Evolutionary conservation across 1,140 invertebrate species (phyloP).

Genomic region (Achatina immaculata): DNA sequence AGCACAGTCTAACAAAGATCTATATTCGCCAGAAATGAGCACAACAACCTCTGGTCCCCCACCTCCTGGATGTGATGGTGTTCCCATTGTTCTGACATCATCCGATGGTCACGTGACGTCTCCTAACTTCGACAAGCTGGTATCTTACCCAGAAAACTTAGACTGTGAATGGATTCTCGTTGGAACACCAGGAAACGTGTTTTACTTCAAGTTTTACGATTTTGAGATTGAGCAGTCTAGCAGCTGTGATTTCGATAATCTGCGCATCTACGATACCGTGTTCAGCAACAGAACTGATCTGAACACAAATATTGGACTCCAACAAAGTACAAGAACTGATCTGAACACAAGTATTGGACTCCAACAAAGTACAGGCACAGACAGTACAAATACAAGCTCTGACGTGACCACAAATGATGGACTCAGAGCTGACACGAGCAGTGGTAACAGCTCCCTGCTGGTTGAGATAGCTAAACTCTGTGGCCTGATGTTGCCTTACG

Average conservation of each 20-base stretch:
- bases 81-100: background rate
- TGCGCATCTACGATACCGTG: background rate
- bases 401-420: background rate
- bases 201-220: conserved; percentile 5
- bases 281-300: no score
- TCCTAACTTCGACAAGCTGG: background rate
- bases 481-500: background rate
- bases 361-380: no score
- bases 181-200: conserved; percentile 10
- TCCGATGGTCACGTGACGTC: background rate
- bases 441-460: background rate
- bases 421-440: background rate
- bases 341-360: no score
- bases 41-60: conserved; percentile 7
- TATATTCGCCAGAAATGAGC: background rate
- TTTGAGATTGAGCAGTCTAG: conserved; percentile 13
- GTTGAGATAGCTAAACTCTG: conserved; percentile 1
- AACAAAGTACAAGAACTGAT: no score
- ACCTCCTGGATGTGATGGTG: conserved; percentile 20
- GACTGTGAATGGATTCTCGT: conserved; percentile 27
- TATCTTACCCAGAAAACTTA: background rate
- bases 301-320: no score
- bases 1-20: no score
- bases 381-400: no score
- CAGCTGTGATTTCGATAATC: background rate